These are phyloP conservation scores for Chiloscyllium punctatum DNA, from an alignment of 2,797 vertebrate genomes.

Conservation along the genomic window DNA sequence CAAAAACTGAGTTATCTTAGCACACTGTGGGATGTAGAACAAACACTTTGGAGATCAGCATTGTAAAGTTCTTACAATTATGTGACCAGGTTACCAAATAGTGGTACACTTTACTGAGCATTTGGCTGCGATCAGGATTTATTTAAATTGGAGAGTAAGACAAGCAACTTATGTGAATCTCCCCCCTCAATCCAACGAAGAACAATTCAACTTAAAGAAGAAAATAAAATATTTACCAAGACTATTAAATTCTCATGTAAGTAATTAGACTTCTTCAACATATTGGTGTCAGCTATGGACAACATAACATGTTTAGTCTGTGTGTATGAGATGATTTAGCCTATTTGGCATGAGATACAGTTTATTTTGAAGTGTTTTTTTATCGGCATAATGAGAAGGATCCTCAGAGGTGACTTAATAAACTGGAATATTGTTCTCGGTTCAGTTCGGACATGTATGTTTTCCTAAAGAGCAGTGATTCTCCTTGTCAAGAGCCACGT, in stretches of 20 bases:
- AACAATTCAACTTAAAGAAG: background rate
- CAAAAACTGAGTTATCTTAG: background rate
- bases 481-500: background rate
- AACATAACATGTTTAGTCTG: background rate
- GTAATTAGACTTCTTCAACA: background rate
- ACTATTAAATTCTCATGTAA: background rate
- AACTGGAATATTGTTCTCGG: background rate
- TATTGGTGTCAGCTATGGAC: background rate
- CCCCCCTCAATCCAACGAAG: background rate
- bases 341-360: background rate
- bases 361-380: background rate
- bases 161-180: background rate
- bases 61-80: background rate
- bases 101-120: background rate
- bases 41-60: background rate
- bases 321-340: background rate
- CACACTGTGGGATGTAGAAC: background rate
- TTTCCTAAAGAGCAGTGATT: background rate
- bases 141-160: background rate
- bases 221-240: constrained; percentile 16
- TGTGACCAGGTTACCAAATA: background rate
- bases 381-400: background rate
- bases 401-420: background rate
- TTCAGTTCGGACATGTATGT: background rate
- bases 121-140: constrained; percentile 2